phyloP scores from a whole-genome alignment of 2,888 invertebrate species.

The Eulithis prunata region DNA sequence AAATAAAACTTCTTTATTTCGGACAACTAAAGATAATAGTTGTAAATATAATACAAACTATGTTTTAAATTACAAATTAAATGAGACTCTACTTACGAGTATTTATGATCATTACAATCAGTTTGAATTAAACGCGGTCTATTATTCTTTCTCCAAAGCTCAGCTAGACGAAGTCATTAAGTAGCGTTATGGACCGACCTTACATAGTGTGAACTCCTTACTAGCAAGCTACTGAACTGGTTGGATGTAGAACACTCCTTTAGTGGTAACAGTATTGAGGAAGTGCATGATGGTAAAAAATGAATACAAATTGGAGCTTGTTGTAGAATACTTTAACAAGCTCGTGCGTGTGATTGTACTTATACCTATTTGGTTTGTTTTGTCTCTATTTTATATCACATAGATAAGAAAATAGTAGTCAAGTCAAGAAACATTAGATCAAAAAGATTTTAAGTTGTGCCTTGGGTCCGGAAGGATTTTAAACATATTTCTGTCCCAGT shows the following conservation, averaged over 20 bases:
- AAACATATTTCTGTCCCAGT: too few species aligned
- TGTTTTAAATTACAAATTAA: too few species aligned
- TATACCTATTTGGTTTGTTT: background rate
- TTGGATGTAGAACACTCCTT: slow-evolving; percentile 49
- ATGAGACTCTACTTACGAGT: too few species aligned
- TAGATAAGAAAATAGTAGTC: too few species aligned
- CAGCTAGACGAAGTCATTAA: slow-evolving; percentile 48
- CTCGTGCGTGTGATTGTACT: background rate
- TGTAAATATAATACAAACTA: too few species aligned
- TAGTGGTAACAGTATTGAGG: slow-evolving; percentile 39
- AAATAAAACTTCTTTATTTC: too few species aligned
- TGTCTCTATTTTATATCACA: background rate
- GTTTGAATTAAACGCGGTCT: too few species aligned
- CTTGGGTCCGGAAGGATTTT: too few species aligned
- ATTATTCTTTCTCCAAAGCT: slow-evolving; percentile 5
- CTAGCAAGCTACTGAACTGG: slow-evolving; percentile 32
- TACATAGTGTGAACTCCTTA: slow-evolving; percentile 33
- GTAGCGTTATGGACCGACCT: slow-evolving; percentile 54
- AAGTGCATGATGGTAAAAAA: slow-evolving; percentile 28
- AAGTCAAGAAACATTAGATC: too few species aligned
- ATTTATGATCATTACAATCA: too few species aligned
- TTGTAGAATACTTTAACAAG: slow-evolving; percentile 21
- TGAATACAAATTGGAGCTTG: slow-evolving; percentile 27
- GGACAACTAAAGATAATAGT: too few species aligned
- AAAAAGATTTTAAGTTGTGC: too few species aligned